phyloP scores from a whole-genome alignment of 2,888 invertebrate genomes.

The Drosophila basisetae region DNA sequence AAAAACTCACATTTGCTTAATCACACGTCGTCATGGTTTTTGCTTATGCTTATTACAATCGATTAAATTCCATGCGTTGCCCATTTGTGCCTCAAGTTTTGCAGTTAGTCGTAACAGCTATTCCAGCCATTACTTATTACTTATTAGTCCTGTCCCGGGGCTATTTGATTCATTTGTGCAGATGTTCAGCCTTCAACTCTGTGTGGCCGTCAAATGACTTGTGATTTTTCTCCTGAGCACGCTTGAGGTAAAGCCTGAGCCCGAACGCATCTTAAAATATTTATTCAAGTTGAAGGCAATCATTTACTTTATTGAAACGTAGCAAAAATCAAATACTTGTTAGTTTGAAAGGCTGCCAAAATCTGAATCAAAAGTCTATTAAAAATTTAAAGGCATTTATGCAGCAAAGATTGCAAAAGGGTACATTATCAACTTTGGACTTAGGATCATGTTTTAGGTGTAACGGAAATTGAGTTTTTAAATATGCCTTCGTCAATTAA shows the following conservation, averaged over 20 bases:
- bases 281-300: conserved; percentile 23
- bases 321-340: conserved; percentile 4
- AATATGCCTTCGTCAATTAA: conserved; percentile 1
- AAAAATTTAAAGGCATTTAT: conserved; percentile 24
- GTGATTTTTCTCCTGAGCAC: conserved; percentile 10
- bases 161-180: conserved; percentile 26
- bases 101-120: conserved; percentile 5
- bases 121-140: neutral
- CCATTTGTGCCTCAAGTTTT: conserved; percentile 20
- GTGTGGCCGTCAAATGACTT: conserved; percentile 34
- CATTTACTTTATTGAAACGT: conserved; percentile 22
- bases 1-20: conserved; percentile 22
- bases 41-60: conserved; percentile 30
- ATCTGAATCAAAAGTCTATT: conserved; percentile 1
- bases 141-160: conserved; percentile 22
- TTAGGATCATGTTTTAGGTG: conserved; percentile 2
- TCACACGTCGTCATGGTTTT: conserved; percentile 48
- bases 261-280: conserved; percentile 28
- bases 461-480: conserved; percentile 37
- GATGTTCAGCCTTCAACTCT: neutral
- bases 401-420: neutral
- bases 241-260: conserved; percentile 15
- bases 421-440: neutral
- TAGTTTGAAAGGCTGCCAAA: neutral
- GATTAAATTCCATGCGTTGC: conserved; percentile 54